phyloP scores from a whole-genome alignment of 2,113 vertebrate species.

The Oenanthe oenanthe region DNA sequence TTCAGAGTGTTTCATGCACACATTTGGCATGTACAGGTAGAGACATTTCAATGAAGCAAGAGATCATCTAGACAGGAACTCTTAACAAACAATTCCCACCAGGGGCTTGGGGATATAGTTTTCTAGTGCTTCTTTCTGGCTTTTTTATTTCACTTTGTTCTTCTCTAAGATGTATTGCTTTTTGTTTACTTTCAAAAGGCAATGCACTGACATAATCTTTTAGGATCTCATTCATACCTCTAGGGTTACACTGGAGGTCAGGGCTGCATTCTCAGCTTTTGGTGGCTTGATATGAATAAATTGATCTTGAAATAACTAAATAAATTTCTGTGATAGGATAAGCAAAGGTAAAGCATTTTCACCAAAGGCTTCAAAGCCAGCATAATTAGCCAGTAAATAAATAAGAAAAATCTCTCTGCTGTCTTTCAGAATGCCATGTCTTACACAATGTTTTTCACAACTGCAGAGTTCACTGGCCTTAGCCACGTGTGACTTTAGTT shows the following conservation, averaged over 20 bases:
- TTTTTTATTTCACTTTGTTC: too few species aligned
- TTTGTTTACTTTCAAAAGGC: background rate
- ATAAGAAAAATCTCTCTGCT: background rate
- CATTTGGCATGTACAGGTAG: background rate
- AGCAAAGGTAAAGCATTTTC: background rate
- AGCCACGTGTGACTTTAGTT: background rate
- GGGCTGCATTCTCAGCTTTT: background rate
- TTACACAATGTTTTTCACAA: background rate
- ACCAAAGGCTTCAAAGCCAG: background rate
- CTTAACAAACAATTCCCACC: background rate
- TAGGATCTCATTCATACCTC: background rate
- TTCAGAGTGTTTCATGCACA: background rate
- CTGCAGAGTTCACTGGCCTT: background rate
- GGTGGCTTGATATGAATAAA: background rate
- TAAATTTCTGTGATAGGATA: background rate
- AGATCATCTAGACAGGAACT: background rate
- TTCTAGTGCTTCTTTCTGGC: background rate
- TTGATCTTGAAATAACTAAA: background rate
- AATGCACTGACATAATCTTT: background rate
- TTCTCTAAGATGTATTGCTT: background rate
- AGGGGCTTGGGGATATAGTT: background rate
- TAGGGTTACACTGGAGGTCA: background rate
- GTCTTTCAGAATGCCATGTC: background rate
- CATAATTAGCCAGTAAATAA: background rate
- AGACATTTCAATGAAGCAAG: background rate